A percentile compares a stretch with the other conserved stretches of the same genome.
Conservation (phyloP, 2,113 vertebrate genomes). For the Gasterosteus nipponicus region DNA sequence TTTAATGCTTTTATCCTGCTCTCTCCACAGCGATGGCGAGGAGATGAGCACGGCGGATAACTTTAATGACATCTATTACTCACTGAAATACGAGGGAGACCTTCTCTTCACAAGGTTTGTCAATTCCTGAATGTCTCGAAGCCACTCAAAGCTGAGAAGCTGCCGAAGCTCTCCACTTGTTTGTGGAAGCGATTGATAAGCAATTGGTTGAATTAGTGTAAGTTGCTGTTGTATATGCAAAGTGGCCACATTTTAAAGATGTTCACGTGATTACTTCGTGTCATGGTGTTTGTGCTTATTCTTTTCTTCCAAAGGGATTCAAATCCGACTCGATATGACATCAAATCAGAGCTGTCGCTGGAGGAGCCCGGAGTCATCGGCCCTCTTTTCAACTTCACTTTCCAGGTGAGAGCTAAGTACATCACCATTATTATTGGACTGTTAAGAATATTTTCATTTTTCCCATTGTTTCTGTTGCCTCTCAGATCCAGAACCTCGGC, state of each 20-base stretch:
- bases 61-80: slow-evolving; percentile 84
- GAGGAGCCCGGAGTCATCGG: slow-evolving; percentile 81
- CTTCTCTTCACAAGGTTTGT: slow-evolving; percentile 94
- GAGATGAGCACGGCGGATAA: slow-evolving; percentile 89
- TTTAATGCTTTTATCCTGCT: slow-evolving; percentile 28
- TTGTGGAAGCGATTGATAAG: not conserved
- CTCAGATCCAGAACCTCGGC: slow-evolving; percentile 92
- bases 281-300: slow-evolving; percentile 9
- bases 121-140: not conserved
- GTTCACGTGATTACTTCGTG: not conserved
- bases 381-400: slow-evolving; percentile 87
- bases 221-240: not conserved
- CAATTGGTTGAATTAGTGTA: not conserved
- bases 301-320: slow-evolving; percentile 80
- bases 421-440: not conserved
- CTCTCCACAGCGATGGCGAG: slow-evolving; percentile 87
- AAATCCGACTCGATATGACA: slow-evolving; percentile 87
- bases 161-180: not conserved
- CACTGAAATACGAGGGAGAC: slow-evolving; percentile 91
- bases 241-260: not conserved
- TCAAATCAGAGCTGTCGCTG: slow-evolving; percentile 85
- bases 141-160: not conserved
- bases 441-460: not conserved
- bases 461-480: not conserved
- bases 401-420: slow-evolving; percentile 77